phyloP scores from a whole-genome alignment of 2,113 vertebrate species.

The Tachysurus vachellii region DNA sequence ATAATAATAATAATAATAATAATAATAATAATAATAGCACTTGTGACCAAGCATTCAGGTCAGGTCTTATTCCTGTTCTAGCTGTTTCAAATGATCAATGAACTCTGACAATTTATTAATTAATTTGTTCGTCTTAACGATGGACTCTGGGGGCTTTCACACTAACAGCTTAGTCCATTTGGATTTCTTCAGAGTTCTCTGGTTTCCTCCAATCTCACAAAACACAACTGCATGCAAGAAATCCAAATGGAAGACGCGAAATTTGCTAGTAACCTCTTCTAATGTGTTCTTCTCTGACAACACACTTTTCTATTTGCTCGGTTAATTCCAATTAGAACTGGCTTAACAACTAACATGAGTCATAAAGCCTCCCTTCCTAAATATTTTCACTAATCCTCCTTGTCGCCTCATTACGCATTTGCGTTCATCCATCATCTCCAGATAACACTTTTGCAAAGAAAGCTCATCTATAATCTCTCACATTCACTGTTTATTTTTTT shows the following conservation, averaged over 20 bases:
- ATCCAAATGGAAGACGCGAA: too few relatives aligned
- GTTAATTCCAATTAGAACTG: neutral
- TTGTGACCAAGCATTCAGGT: neutral
- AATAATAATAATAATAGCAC: neutral
- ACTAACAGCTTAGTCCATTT: too few relatives aligned
- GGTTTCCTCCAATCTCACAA: too few relatives aligned
- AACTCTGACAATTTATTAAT: neutral
- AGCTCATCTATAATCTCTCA: neutral
- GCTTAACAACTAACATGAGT: too few relatives aligned
- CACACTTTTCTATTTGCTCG: neutral
- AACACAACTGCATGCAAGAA: too few relatives aligned
- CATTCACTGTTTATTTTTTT: neutral
- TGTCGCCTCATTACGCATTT: neutral
- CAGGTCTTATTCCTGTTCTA: neutral
- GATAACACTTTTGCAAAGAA: neutral
- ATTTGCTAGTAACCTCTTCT: too few relatives aligned
- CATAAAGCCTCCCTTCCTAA: neutral
- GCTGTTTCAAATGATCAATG: neutral
- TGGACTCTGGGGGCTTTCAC: too few relatives aligned
- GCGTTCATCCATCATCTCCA: neutral
- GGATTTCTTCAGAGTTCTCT: too few relatives aligned
- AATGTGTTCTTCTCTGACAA: too few relatives aligned
- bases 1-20: neutral
- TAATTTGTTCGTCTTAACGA: neutral
- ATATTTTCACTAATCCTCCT: neutral